A percentile compares a stretch with the other conserved stretches of the same genome.
Evolutionary conservation across 35 echinoderm and acorn worm genomes (phyloP).

Genomic region (Acanthaster planci): DNA sequence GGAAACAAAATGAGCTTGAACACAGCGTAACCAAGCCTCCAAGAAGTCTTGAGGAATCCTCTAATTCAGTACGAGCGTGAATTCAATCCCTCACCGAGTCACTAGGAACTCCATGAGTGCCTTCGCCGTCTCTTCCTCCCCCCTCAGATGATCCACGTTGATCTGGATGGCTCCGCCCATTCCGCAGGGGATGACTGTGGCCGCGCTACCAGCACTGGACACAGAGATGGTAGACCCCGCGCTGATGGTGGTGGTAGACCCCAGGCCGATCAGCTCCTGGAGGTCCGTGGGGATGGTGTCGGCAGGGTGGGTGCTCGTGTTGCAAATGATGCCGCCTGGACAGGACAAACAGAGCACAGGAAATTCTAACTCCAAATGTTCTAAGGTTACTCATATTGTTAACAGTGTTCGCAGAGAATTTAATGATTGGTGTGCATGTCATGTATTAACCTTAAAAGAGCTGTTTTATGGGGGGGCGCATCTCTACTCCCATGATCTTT

Average conservation of each 20-base stretch:
- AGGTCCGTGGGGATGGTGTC: conserved; percentile 36
- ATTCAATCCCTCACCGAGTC: conserved; percentile 59
- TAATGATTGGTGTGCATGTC: no score
- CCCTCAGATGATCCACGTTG: conserved; percentile 67
- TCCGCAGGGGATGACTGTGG: conserved; percentile 81
- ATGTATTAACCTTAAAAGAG: no score
- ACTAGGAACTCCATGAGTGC: conserved; percentile 95
- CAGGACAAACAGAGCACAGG: not conserved
- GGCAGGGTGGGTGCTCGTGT: conserved; percentile 69
- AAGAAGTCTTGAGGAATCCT: no score
- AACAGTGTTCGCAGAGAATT: no score
- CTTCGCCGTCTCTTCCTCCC: conserved; percentile 77
- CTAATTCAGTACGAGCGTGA: no score
- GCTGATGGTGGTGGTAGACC: conserved; percentile 21
- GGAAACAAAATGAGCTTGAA: no score
- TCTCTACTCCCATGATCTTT: no score
- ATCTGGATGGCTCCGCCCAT: conserved; percentile 37
- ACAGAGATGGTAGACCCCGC: conserved; percentile 77
- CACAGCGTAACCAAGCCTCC: no score
- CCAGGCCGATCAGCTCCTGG: not conserved
- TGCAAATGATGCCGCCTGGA: conserved; percentile 5
- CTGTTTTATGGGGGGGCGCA: no score
- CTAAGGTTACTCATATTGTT: not conserved
- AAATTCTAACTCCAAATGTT: not conserved
- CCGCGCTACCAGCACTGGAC: conserved; percentile 69